Evolutionary conservation across 1,140 invertebrate genomes (phyloP).

Genomic region (Cheumatopsyche charites): DNA sequence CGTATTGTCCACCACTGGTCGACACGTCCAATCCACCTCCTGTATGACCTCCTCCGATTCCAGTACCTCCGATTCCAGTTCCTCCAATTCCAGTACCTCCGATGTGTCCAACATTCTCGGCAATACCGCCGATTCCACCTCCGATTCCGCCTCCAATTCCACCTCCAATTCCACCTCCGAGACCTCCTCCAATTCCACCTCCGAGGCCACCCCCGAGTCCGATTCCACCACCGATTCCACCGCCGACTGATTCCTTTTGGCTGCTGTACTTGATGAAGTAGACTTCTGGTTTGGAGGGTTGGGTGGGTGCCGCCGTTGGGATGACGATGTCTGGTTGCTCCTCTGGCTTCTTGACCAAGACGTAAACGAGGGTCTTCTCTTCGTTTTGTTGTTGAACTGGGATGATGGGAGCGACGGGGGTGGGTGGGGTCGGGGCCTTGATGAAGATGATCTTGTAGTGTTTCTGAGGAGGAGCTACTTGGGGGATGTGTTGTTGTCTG

Average conservation of each 20-base stretch:
- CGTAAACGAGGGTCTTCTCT: constrained; percentile 79
- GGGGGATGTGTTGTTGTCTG: constrained; percentile 57
- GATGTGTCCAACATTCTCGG: constrained; percentile 51
- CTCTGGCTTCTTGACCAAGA: constrained; percentile 77
- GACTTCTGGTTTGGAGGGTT: constrained; percentile 77
- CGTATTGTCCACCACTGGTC: constrained; percentile 33
- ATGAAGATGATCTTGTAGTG: constrained; percentile 83
- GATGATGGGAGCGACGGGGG: constrained; percentile 70
- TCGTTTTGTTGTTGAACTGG: constrained; percentile 72
- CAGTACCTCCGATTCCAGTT: constrained; percentile 15
- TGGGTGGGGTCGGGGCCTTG: constrained; percentile 73
- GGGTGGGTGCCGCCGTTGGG: constrained; percentile 70
- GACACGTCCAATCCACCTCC: constrained; percentile 19
- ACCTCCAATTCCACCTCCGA: constrained; percentile 49
- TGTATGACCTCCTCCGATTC: constrained; percentile 9
- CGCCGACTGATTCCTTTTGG: constrained; percentile 59
- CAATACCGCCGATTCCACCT: constrained; percentile 45
- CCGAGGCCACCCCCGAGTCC: constrained; percentile 50
- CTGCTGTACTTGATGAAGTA: constrained; percentile 80
- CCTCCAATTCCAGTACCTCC: constrained; percentile 52
- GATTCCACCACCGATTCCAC: constrained; percentile 51
- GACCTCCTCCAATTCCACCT: constrained; percentile 51
- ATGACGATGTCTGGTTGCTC: constrained; percentile 71
- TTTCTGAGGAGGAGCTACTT: constrained; percentile 66
- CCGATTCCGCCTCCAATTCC: constrained; percentile 53